Base-by-base conservation (phyloP, 2,888 invertebrate species). In the Drosophila buzzatii region DNA sequence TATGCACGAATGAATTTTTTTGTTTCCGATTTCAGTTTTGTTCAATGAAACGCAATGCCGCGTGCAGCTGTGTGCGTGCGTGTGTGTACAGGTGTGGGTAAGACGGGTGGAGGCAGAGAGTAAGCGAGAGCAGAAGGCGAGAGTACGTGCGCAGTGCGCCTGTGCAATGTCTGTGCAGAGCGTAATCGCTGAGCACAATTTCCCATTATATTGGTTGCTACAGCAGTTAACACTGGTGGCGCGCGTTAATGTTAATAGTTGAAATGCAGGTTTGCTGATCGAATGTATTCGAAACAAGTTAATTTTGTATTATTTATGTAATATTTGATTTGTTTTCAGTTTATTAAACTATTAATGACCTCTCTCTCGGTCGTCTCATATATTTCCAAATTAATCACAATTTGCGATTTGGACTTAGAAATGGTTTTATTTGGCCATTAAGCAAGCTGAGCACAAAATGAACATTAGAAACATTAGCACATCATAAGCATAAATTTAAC, bases 401-500 rank as follows among this genome's bases (percentile, higher is more conserved):
- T 49, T 31, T 23, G 10, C n/a, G 31, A 18, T 18, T 16, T 67
- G 37, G 37, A 9, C 10, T 20, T 18, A 5, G 23, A 31, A 42
- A 45, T 58, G 49, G 14, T 37, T 35, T 23, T 37, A 35, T 18
- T 71, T 55, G n/a, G 5, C 23, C 37, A 41, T 55, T 61, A 31
- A 27, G 52, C 39, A 51, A 39, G 20, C 45, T 49, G 31, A 41
- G 44, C 59, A 61, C 60, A 61, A 42, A 39, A 65, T 20, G 67
- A 69, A 56, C 70, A 39, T 53, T 37, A 53, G 52, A 23, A 53
- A 23, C 67, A 65, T 89, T 89, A 82, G n/a, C 89, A 86, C 82
- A 79, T 87, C 74, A 79, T 87, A 82, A 76, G 74, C 85, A 89
- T 86, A 75, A 80, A 87, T 87, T 87, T 42, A 66, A 64, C 57